phyloP scores from a whole-genome alignment of 2,113 vertebrate genomes.

The Chiloscyllium plagiosum region DNA sequence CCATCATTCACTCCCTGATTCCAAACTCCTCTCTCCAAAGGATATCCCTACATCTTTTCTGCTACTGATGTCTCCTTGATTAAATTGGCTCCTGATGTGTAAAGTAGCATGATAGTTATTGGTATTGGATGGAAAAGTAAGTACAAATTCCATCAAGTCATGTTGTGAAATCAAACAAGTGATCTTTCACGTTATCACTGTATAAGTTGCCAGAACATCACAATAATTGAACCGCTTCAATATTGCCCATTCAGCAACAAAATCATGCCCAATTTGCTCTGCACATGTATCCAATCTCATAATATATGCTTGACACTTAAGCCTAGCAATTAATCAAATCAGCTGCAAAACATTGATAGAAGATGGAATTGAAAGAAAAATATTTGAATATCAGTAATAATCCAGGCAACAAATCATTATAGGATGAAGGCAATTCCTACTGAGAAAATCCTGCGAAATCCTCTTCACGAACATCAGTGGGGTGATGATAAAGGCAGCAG shows the following conservation, averaged over 20 bases:
- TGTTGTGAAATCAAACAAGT: background rate
- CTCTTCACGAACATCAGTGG: background rate
- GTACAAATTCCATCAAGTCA: background rate
- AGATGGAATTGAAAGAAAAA: background rate
- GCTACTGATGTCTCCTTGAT: background rate
- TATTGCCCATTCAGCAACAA: background rate
- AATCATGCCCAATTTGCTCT: background rate
- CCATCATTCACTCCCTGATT: background rate
- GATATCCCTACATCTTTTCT: too few species aligned
- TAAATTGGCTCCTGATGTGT: background rate
- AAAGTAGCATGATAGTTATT: background rate
- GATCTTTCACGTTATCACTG: background rate
- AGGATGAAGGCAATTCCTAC: background rate
- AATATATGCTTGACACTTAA: background rate
- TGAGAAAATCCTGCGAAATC: background rate
- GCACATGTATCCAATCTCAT: background rate
- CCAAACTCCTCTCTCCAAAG: background rate
- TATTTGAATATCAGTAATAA: background rate
- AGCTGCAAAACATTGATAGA: background rate
- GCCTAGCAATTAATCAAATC: background rate
- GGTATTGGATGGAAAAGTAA: background rate
- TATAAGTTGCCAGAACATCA: background rate
- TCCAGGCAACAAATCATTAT: background rate
- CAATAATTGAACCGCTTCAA: background rate
- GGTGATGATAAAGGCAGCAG: background rate